phyloP scores from a whole-genome alignment of 2,888 invertebrate species.

The Harmothoe impar region DNA sequence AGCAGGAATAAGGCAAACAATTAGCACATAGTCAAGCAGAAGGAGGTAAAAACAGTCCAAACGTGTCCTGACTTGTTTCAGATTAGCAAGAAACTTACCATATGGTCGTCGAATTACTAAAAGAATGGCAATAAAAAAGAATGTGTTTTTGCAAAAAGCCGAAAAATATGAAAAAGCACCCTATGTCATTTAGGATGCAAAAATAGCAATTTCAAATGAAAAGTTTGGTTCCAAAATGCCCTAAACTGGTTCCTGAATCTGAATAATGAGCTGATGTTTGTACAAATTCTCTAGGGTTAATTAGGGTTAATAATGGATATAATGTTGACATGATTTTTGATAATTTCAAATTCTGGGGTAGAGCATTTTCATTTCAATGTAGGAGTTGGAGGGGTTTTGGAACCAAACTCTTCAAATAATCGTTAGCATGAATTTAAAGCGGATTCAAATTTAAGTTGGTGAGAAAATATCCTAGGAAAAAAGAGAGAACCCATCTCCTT shows the following conservation, averaged over 20 bases:
- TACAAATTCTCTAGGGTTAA: too few relatives aligned
- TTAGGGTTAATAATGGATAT: too few relatives aligned
- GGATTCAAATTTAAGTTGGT: not conserved
- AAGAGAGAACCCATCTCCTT: too few relatives aligned
- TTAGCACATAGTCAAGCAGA: not conserved
- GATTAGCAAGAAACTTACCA: slow-evolving; percentile 3
- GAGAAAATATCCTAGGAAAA: too few relatives aligned
- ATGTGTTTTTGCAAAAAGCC: not conserved
- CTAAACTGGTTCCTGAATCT: too few relatives aligned
- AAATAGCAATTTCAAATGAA: slow-evolving; percentile 5
- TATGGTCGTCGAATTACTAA: not conserved
- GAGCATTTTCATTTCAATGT: too few relatives aligned
- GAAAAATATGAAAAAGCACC: not conserved
- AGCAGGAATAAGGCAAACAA: not conserved
- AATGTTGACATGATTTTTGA: too few relatives aligned
- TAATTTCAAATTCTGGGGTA: too few relatives aligned
- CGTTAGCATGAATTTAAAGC: not conserved
- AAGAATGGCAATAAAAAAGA: not conserved
- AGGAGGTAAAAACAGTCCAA: not conserved
- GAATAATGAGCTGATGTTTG: too few relatives aligned
- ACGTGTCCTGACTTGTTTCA: not conserved
- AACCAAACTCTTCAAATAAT: not conserved
- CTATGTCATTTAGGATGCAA: not conserved
- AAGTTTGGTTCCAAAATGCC: too few relatives aligned
- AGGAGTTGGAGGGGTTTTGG: too few relatives aligned